These are phyloP conservation scores for Diabrotica balteata DNA, from an alignment of 2,888 invertebrate species.

Conservation along the genomic window DNA sequence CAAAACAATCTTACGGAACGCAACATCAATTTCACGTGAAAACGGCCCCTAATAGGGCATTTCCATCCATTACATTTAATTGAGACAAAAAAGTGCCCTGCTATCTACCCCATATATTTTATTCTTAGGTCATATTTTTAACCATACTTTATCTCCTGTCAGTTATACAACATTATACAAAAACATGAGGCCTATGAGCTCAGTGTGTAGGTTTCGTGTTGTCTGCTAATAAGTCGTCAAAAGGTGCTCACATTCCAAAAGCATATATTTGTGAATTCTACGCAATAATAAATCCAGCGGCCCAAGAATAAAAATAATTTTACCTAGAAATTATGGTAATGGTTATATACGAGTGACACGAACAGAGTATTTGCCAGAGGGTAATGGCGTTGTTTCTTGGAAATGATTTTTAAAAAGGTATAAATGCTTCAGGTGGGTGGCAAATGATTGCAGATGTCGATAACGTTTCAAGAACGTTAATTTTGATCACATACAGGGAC, in stretches of 20 bases:
- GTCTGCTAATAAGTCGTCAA: constrained; percentile 32
- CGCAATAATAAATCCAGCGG: constrained; percentile 33
- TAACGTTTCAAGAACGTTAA: too few relatives aligned
- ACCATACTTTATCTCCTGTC: constrained; percentile 7
- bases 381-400: constrained; percentile 18
- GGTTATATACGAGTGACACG: constrained; percentile 34
- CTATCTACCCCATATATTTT: constrained; percentile 3
- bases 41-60: neutral
- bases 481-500: too few relatives aligned
- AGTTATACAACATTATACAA: neutral
- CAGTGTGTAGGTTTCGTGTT: constrained; percentile 34
- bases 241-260: constrained; percentile 33
- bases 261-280: constrained; percentile 35
- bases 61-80: neutral
- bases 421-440: constrained; percentile 1
- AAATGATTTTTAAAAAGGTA: constrained; percentile 2
- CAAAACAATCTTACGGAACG: too few relatives aligned
- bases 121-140: constrained; percentile 10
- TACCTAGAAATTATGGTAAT: constrained; percentile 43
- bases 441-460: neutral
- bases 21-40: neutral
- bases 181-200: constrained; percentile 13
- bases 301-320: constrained; percentile 41
- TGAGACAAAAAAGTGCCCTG: neutral
- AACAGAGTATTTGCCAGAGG: constrained; percentile 24